Conservation (phyloP, 2,797 vertebrate genomes). For the Lepilemur septentrionalis region DNA sequence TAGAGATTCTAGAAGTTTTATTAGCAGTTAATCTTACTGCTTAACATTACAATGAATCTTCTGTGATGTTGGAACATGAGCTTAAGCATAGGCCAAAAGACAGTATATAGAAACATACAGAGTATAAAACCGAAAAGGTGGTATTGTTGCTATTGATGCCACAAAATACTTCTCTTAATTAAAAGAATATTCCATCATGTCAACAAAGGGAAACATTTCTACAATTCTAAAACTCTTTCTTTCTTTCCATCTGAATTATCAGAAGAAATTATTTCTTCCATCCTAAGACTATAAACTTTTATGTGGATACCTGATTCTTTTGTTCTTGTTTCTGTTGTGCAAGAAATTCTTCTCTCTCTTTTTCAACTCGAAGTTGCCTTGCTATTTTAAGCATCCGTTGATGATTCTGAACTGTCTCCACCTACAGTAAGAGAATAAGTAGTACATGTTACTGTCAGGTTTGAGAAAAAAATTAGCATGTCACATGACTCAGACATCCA, state of each 20-base stretch:
- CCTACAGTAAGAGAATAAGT: conserved; percentile 89
- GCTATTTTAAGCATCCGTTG: conserved; percentile 96
- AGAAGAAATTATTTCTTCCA: conserved; percentile 27
- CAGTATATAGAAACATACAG: neutral
- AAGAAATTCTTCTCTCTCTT: conserved; percentile 94
- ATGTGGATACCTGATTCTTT: conserved; percentile 93
- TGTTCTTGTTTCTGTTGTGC: conserved; percentile 96
- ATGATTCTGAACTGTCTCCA: conserved; percentile 98
- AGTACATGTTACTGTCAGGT: conserved; percentile 80
- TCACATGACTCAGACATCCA: conserved; percentile 81
- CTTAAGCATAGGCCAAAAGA: neutral
- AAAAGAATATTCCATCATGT: neutral
- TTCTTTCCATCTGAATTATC: neutral
- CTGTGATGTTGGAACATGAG: neutral
- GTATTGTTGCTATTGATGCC: neutral
- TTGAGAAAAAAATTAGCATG: conserved; percentile 79
- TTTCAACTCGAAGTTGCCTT: conserved; percentile 95
- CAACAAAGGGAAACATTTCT: neutral
- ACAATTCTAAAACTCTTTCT: conserved; percentile 23
- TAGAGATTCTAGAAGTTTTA: neutral
- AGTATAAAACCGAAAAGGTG: neutral
- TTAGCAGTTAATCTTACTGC: neutral
- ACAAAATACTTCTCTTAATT: neutral
- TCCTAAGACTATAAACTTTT: conserved; percentile 44
- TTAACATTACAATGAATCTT: neutral